Evolutionary conservation across 1,140 invertebrate species (phyloP), one percentile per base, ranked within the genome.

Genomic region (Stegodyphus dumicola): DNA sequence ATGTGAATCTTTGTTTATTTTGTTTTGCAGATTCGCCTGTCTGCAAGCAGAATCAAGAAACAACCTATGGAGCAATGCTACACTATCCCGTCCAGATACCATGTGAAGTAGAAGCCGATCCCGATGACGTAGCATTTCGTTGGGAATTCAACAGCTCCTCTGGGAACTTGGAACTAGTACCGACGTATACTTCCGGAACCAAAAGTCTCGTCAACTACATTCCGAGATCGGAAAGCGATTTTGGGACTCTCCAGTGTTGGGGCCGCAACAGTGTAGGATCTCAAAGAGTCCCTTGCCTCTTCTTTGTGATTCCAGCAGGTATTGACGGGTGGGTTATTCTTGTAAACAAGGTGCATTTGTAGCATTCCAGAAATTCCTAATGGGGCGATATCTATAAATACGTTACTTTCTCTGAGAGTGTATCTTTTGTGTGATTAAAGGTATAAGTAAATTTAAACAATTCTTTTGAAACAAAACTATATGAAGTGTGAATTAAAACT

Each of bases 131-230:
- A 87, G 91, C 95, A 89, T 98, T 97, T 89, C 93, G 93, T 76
- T 97, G 96, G 96, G 96, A 95, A 7, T 97, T 97, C 91, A 97
- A 97, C 91, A 96, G 96, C 90, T 96, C 96, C 5, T 95, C 95
- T 0, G 96, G 96, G 89, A 96, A 93, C 87, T 94, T 96, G 88
- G 95, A 96, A 49, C 54, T 81, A 4, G 74, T 85, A 13, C 77
- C 86, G 5, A 92, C 93, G 86, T 91, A 92, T 89, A 93, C 92
- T 88, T 92, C 92, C 6, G 88, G 88, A n/a, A 87, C 86, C 7
- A 88, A 85, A 33, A 95, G 94, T 88, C 93, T 93, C 87, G 92
- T 94, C 87, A 93, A 92, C 90, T 95, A 93, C 90, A 93, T 92
- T 77, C 93, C 93, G 52, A 91, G 91, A 80, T 90, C 90, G 66